Evolutionary conservation across 1,140 invertebrate species (phyloP).

Genomic region (Drosophila leontia): DNA sequence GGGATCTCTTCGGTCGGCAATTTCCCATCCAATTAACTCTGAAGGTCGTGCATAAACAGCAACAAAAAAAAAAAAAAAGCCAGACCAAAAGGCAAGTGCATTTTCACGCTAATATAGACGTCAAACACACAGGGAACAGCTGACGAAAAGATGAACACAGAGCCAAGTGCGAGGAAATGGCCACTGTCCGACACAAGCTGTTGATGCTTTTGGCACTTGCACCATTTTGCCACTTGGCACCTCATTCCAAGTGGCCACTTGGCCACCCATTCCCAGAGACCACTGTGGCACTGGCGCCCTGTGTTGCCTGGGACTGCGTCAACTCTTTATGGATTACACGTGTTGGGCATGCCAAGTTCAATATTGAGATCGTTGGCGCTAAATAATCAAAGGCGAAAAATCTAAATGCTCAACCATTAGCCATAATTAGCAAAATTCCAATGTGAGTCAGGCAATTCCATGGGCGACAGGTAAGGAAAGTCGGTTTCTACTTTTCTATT

Average conservation of each 20-base stretch:
- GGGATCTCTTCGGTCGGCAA: not conserved
- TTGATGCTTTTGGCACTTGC: not conserved
- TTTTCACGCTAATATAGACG: constrained; percentile 31
- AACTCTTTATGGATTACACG: constrained; percentile 75
- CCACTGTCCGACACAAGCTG: constrained; percentile 1
- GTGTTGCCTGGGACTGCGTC: constrained; percentile 42
- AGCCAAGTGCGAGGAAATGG: constrained; percentile 27
- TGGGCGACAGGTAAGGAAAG: not conserved
- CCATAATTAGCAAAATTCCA: constrained; percentile 44
- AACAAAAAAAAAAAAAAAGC: constrained; percentile 3
- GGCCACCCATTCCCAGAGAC: not conserved
- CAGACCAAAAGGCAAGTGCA: constrained; percentile 24
- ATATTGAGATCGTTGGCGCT: constrained; percentile 34
- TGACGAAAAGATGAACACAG: constrained; percentile 16
- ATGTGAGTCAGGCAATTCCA: constrained; percentile 25
- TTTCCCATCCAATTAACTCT: constrained; percentile 9
- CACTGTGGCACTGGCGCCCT: not conserved
- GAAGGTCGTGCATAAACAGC: constrained; percentile 17
- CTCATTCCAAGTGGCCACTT: constrained; percentile 3
- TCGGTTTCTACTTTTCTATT: not conserved
- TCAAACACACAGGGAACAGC: constrained; percentile 14
- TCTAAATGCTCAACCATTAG: constrained; percentile 21
- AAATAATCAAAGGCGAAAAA: constrained; percentile 52
- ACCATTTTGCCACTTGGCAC: not conserved
- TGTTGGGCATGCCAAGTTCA: constrained; percentile 60